A percentile compares a stretch with the other conserved stretches of the same genome.
Conservation (phyloP, 2,797 vertebrate species). For the Gobionotothen gibberifrons region DNA sequence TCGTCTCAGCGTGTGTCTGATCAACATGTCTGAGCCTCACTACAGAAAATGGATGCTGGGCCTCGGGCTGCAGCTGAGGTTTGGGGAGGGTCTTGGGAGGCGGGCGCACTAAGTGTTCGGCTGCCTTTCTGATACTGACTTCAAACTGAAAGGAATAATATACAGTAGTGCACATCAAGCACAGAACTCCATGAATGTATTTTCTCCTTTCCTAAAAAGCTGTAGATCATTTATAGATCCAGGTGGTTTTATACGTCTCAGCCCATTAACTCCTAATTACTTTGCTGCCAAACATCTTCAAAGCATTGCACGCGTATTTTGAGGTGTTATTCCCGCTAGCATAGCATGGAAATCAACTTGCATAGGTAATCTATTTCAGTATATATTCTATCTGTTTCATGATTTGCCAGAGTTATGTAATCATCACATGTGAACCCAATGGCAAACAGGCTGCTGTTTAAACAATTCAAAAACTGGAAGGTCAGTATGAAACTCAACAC, state of each 20-base stretch:
- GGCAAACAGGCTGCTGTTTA: background rate
- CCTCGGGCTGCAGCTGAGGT: conserved; percentile 63
- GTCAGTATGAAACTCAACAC: conserved; percentile 35
- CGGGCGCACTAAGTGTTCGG: conserved; percentile 80
- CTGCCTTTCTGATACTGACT: conserved; percentile 84
- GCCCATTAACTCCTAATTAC: conserved; percentile 20
- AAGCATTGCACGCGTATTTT: conserved; percentile 9
- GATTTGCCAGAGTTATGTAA: conserved; percentile 40
- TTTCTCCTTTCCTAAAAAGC: background rate
- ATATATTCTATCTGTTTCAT: conserved; percentile 16
- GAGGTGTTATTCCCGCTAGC: conserved; percentile 15
- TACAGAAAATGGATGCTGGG: conserved; percentile 75
- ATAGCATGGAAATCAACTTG: conserved; percentile 27
- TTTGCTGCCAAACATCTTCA: conserved; percentile 25
- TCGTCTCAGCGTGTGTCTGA: conserved; percentile 76
- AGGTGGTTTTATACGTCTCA: conserved; percentile 37
- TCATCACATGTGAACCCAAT: conserved; percentile 17
- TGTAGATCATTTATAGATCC: conserved; percentile 24
- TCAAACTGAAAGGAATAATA: conserved; percentile 87
- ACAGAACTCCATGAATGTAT: conserved; percentile 17
- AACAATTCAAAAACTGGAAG: background rate
- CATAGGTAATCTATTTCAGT: conserved; percentile 24
- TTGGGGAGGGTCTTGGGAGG: conserved; percentile 79
- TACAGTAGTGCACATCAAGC: conserved; percentile 48
- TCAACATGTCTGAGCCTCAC: conserved; percentile 86